Evolutionary conservation across 2,888 invertebrate species (phyloP).

Genomic region (Altica lythri): DNA sequence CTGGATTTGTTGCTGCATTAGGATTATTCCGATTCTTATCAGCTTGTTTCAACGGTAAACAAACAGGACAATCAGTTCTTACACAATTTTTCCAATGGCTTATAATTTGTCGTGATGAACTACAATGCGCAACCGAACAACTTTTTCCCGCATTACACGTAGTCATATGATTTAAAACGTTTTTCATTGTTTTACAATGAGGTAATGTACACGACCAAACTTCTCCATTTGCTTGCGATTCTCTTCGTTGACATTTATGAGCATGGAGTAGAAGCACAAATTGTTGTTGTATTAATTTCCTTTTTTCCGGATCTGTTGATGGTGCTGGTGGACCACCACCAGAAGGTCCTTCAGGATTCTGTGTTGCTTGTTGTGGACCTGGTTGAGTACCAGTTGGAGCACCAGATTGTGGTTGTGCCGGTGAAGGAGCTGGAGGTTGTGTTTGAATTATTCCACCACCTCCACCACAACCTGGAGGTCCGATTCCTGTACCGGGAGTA

Average conservation of each 20-base stretch:
- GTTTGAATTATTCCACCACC: conserved; percentile 74
- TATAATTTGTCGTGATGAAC: conserved; percentile 97
- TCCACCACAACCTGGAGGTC: conserved; percentile 59
- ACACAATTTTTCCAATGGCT: conserved; percentile 99
- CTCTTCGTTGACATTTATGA: conserved; percentile 96
- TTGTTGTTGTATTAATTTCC: conserved; percentile 98
- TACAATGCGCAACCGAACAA: conserved; percentile 94
- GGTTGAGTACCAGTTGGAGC: conserved; percentile 68
- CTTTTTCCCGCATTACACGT: conserved; percentile 92
- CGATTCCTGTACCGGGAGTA: conserved; percentile 55
- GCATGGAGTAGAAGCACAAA: conserved; percentile 95
- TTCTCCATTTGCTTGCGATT: conserved; percentile 83
- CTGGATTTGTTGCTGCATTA: conserved; percentile 57
- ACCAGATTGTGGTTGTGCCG: conserved; percentile 77
- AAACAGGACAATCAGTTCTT: conserved; percentile 95
- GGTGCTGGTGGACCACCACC: conserved; percentile 52
- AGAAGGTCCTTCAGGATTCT: conserved; percentile 54
- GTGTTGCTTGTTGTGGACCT: conserved; percentile 60
- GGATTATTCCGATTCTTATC: conserved; percentile 70
- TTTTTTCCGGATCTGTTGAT: conserved; percentile 90
- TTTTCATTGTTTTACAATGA: conserved; percentile 99
- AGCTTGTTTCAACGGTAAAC: conserved; percentile 94
- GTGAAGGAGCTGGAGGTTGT: conserved; percentile 77
- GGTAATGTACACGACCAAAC: conserved; percentile 87
- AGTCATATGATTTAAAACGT: conserved; percentile 97